Base-by-base conservation (phyloP, 2,888 invertebrate genomes). In the Catocala sponsa region DNA sequence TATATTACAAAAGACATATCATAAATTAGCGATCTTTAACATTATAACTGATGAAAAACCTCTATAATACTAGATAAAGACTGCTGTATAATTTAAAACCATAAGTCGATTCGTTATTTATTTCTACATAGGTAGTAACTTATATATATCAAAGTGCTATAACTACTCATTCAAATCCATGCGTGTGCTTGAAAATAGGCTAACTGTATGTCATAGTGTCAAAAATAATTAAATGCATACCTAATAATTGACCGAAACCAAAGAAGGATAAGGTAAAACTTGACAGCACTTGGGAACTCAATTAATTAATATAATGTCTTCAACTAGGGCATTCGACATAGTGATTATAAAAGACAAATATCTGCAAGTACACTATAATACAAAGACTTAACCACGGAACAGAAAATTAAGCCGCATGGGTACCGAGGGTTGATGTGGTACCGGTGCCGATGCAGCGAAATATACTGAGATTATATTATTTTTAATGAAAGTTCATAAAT, bases 121-220 rank as follows among this genome's bases (percentile, higher is more conserved):
- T 9, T 38, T 55, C 33, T 68, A 73, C 48, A 62, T 65, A n/a
- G n/a, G n/a, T n/a, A 61, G 51, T 65, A 69, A 64, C 59, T 64
- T 69, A 65, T 51, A 43, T 60, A 65, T 57, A 63, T 47, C 55
- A 57, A 70, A 59, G 74, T 74, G 76, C 62, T 68, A 63, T 62
- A 74, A 54, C 63, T 65, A 65, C 68, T 60, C 54, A 67, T 66
- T 71, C 59, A 73, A 76, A 76, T 70, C 70, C 65, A 65, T 64
- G 65, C 63, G 53, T 44, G 64, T 72, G 75, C 64, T 61, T 50
- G 57, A 65, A 65, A 63, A 53, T 53, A 63, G 42, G 68, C 55
- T 71, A 61, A 64, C 49, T 57, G 49, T 63, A 69, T 52, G 50
- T 61, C 52, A 72, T 32, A 77, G 62, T 56, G 61, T 65, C 59